phyloP scores from a whole-genome alignment of 2,113 vertebrate genomes.

The Martes martes region DNA sequence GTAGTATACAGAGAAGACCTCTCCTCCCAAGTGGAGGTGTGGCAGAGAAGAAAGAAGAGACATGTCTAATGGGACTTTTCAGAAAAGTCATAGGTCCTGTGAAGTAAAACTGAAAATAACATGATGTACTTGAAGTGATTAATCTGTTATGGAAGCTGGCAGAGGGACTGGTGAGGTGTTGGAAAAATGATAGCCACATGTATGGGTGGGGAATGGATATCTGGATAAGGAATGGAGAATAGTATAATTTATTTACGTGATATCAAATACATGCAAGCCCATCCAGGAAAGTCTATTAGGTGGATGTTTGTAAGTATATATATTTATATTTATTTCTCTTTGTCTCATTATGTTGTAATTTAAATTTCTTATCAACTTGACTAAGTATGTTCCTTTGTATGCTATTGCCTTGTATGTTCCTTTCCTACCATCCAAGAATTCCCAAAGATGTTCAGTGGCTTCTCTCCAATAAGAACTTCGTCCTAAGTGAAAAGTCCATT shows the following conservation, averaged over 20 bases:
- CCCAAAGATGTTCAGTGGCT: not conserved
- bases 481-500: not conserved
- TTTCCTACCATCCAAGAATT: not conserved
- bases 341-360: constrained; percentile 7
- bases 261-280: not conserved
- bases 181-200: not conserved
- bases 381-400: not conserved
- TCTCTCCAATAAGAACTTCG: not conserved
- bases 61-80: not conserved
- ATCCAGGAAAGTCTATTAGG: not conserved
- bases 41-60: not conserved
- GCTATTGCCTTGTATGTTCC: not conserved
- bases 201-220: not conserved
- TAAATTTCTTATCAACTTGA: not conserved
- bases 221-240: not conserved
- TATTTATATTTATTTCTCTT: not conserved
- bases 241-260: not conserved
- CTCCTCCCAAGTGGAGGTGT: not conserved
- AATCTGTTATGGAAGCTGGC: not conserved
- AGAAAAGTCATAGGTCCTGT: not conserved
- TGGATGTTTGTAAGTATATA: not conserved
- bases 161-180: not conserved
- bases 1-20: not conserved
- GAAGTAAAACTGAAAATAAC: not conserved
- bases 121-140: not conserved